A percentile compares a stretch with the other conserved stretches of the same genome.
Evolutionary conservation across 2,797 vertebrate genomes (phyloP).

Genomic region (Danio tinwini): DNA sequence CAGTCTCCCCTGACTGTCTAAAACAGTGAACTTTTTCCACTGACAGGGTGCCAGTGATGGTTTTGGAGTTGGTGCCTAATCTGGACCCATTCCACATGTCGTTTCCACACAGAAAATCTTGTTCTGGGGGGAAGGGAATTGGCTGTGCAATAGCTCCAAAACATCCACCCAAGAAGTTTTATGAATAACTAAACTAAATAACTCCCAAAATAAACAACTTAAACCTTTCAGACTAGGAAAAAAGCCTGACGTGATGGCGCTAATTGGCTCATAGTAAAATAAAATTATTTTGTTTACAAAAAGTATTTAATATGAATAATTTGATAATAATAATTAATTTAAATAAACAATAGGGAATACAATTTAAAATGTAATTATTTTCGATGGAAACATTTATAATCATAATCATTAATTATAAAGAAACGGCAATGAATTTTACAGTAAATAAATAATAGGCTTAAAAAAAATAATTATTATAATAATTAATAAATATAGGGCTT

Average conservation of each 20-base stretch:
- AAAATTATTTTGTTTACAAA: not conserved
- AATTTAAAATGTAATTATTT: too few species aligned
- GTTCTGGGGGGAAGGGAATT: not conserved
- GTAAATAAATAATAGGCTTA: too few species aligned
- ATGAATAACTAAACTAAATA: not conserved
- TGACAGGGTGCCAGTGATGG: constrained; percentile 17
- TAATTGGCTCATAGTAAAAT: not conserved
- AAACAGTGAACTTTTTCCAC: constrained; percentile 25
- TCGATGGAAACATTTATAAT: not conserved
- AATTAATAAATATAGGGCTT: too few species aligned
- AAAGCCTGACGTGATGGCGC: not conserved
- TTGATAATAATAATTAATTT: not conserved
- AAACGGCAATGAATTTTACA: not conserved
- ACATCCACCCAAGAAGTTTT: constrained; percentile 9
- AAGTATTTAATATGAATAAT: not conserved
- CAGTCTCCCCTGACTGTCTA: constrained; percentile 15
- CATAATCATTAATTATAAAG: not conserved
- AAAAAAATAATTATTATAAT: too few species aligned
- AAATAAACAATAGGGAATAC: too few species aligned
- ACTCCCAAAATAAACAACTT: not conserved
- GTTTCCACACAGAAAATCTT: constrained; percentile 15
- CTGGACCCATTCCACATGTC: constrained; percentile 23
- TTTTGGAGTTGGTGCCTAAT: constrained; percentile 12
- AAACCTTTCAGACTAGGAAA: not conserved
- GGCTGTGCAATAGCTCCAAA: constrained; percentile 10